Evolutionary conservation across 2,113 vertebrate species (phyloP).

Genomic region (Aldabrachelys gigantea): DNA sequence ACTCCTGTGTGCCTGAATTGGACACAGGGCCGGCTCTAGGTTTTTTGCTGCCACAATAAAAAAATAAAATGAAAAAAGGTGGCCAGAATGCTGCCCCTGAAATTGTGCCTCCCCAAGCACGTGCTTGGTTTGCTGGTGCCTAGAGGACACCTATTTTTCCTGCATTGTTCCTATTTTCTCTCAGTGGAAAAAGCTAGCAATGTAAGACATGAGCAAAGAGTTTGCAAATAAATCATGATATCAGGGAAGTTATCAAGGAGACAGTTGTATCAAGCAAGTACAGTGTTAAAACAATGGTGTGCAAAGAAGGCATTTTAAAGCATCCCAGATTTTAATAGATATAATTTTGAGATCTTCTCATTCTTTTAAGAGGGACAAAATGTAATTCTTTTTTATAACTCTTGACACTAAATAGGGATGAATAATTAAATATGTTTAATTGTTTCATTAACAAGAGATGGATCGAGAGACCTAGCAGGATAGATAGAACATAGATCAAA

Average conservation of each 20-base stretch:
- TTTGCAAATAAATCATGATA: background rate
- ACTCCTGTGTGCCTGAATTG: background rate
- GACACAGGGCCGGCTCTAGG: background rate
- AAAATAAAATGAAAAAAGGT: no score
- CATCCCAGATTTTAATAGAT: background rate
- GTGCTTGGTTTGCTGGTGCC: no score
- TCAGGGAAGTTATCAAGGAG: background rate
- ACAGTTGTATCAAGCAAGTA: background rate
- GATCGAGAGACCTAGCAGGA: background rate
- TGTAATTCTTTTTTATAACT: slow-evolving; percentile 55
- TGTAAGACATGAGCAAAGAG: background rate
- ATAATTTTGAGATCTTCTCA: background rate
- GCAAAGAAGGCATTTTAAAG: background rate
- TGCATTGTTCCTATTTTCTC: background rate
- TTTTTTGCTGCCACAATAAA: no score
- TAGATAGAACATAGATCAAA: slow-evolving; percentile 50
- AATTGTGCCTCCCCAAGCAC: no score
- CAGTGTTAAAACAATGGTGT: accelerated
- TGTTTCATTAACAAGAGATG: slow-evolving; percentile 57
- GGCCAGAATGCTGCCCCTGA: no score
- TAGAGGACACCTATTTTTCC: background rate
- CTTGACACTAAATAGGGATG: slow-evolving; percentile 66
- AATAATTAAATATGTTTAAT: slow-evolving; percentile 69
- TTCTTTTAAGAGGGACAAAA: slow-evolving; percentile 31
- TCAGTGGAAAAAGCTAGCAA: background rate